Evolutionary conservation across 2,888 invertebrate species (phyloP).

Genomic region (Drosophila anomalata): DNA sequence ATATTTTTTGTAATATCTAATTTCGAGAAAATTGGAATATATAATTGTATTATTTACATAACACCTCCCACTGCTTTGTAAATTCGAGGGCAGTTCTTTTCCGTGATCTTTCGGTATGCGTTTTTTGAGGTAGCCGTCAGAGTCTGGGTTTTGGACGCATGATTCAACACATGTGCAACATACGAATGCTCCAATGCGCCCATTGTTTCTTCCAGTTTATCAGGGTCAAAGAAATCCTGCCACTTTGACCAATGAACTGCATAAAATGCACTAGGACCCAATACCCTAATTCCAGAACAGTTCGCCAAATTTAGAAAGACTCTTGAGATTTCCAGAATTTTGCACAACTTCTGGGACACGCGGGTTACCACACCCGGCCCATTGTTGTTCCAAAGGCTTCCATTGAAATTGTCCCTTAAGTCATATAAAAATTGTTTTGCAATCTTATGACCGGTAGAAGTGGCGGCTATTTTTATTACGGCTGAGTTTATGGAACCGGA

Average conservation of each 20-base stretch:
- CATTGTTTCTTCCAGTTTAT: conserved; percentile 80
- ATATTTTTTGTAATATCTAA: too few relatives aligned
- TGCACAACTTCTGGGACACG: conserved; percentile 85
- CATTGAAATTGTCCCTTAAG: conserved; percentile 85
- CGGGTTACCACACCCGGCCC: conserved; percentile 87
- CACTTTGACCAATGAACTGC: conserved; percentile 87
- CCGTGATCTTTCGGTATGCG: conserved; percentile 80
- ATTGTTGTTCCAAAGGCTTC: conserved; percentile 86
- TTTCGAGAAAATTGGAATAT: too few relatives aligned
- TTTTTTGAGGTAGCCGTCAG: conserved; percentile 77
- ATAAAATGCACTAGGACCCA: conserved; percentile 87
- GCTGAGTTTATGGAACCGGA: conserved; percentile 87
- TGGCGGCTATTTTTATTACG: conserved; percentile 86
- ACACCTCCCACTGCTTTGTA: conserved; percentile 77
- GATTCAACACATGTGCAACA: conserved; percentile 82
- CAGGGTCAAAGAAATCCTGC: conserved; percentile 86
- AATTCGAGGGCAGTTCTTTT: conserved; percentile 80
- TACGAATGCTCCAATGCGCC: conserved; percentile 69
- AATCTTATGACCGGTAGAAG: conserved; percentile 85
- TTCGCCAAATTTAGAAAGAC: too few relatives aligned
- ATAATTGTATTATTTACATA: conserved; percentile 58
- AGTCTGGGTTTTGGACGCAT: conserved; percentile 64
- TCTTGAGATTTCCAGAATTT: too few relatives aligned
- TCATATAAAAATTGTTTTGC: conserved; percentile 85
- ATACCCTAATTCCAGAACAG: conserved; percentile 88